A percentile compares a stretch with the other conserved stretches of the same genome.
Evolutionary conservation across 1,140 invertebrate genomes (phyloP).

Genomic region (Pachyrhynchus sulphureomaculatus): DNA sequence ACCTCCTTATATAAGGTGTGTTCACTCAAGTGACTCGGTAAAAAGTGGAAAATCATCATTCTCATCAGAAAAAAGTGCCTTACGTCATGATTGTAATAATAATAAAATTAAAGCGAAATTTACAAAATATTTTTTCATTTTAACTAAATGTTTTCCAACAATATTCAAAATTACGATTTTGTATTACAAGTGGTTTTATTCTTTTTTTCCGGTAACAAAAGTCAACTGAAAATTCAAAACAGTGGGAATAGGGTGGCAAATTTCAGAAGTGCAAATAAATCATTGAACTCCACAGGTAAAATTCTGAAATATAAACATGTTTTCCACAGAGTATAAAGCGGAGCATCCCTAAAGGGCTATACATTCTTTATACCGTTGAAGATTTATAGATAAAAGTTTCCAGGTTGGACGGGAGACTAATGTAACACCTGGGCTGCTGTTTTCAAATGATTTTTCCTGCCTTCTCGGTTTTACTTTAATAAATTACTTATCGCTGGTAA

Average conservation of each 20-base stretch:
- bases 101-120: too few species aligned
- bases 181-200: too few species aligned
- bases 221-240: constrained; percentile 9
- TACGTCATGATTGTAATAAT: too few species aligned
- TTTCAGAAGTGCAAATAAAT: constrained; percentile 19
- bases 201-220: not conserved
- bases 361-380: constrained; percentile 29
- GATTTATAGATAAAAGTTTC: constrained; percentile 33
- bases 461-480: not conserved
- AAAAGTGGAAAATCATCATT: too few species aligned
- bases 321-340: constrained; percentile 30
- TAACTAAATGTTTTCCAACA: too few species aligned
- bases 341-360: constrained; percentile 21
- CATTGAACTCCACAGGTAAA: constrained; percentile 31
- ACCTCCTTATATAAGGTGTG: too few species aligned
- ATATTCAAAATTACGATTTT: too few species aligned
- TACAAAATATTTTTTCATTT: too few species aligned
- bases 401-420: constrained; percentile 30
- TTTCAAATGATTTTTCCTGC: constrained; percentile 12
- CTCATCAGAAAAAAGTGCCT: too few species aligned
- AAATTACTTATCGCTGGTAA: constrained; percentile 2
- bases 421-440: constrained; percentile 28
- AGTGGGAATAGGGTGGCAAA: constrained; percentile 11
- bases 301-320: constrained; percentile 36
- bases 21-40: too few species aligned